A percentile compares a stretch with the other conserved stretches of the same genome.
phyloP scores from a whole-genome alignment of 1,140 invertebrate genomes.

The Leptestheria dahalacensis region DNA sequence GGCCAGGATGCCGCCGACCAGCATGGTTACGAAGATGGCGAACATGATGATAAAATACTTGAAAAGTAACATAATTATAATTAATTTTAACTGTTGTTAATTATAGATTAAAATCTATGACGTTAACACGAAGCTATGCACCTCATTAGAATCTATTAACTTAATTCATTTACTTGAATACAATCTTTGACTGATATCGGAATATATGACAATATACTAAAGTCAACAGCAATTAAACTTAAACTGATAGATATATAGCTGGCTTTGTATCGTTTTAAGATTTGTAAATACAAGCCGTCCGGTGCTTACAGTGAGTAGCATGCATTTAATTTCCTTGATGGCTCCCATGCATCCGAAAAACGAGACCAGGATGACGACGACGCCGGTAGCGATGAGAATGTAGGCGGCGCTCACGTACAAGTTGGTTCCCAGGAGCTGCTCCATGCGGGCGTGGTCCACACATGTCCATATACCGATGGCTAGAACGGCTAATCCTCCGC shows the following conservation, averaged over 20 bases:
- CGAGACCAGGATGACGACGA: conserved; percentile 55
- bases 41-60: conserved; percentile 78
- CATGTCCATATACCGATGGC: conserved; percentile 64
- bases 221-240: too few species aligned
- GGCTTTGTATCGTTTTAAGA: too few species aligned
- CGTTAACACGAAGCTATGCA: too few species aligned
- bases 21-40: conserved; percentile 68
- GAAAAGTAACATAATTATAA: too few species aligned
- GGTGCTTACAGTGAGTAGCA: conserved; percentile 59
- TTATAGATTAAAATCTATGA: too few species aligned
- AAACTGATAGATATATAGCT: too few species aligned
- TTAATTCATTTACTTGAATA: too few species aligned
- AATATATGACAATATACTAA: too few species aligned
- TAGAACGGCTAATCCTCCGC: conserved; percentile 59
- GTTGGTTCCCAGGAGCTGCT: conserved; percentile 62
- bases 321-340: conserved; percentile 71
- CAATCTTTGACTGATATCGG: too few species aligned
- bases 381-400: conserved; percentile 61
- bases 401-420: conserved; percentile 65
- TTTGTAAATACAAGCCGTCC: too few species aligned
- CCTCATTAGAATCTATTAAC: too few species aligned
- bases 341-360: conserved; percentile 75
- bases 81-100: too few species aligned
- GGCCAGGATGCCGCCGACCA: conserved; percentile 72
- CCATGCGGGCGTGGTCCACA: conserved; percentile 63